Evolutionary conservation across 2,888 invertebrate species (phyloP), one percentile per base, ranked within the genome.

Genomic region (Euplagia quadripunctaria): DNA sequence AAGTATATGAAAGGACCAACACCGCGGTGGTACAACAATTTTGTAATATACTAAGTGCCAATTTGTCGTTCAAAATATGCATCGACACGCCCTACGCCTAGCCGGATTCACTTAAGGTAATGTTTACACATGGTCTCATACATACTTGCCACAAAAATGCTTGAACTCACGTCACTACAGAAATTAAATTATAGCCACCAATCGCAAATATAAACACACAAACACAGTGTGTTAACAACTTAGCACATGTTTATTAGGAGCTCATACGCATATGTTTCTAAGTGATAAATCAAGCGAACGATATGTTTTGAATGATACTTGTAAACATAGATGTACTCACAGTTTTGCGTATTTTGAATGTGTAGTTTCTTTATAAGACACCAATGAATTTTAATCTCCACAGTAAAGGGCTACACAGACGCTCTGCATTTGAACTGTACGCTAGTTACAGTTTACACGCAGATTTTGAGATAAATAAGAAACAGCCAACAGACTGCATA

Each of bases 11-110:
- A 58, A 64, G 61, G 52, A 71, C 66, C 51, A 51, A 65, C 61
- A 51, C 66, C 58, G 67, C 67, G 68, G 77, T 46, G 70, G 14
- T 65, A 58, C n/a, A 51, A 63, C 43, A 20, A 43, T 66, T 66
- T 66, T 66, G 66, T 66, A 51, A 51, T n/a, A 46, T 69, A 69
- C 31, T 58, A 41, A 16, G n/a, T 31, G 67, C 61, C 49, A 66
- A 61, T 70, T 12, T 5, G 17, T 64, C 16, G 52, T 31, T 52
- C 64, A 42, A 51, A 6, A 31, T 20, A 4, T 51, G 43, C 55
- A 68, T 68, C 68, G 14, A 63, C 51, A 41, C 41, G 6, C n/a
- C 20, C 41, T n/a, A 2, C 46, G 7, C 61, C 58, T 20, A 31
- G 58, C 31, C 12, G 4, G 58, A 49, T 65, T 49, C 14, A 31